Percentiles rank a stretch among this genome's conserved stretches.
Evolutionary conservation across 2,113 vertebrate species (phyloP).

Genomic region (Polypterus bichir): DNA sequence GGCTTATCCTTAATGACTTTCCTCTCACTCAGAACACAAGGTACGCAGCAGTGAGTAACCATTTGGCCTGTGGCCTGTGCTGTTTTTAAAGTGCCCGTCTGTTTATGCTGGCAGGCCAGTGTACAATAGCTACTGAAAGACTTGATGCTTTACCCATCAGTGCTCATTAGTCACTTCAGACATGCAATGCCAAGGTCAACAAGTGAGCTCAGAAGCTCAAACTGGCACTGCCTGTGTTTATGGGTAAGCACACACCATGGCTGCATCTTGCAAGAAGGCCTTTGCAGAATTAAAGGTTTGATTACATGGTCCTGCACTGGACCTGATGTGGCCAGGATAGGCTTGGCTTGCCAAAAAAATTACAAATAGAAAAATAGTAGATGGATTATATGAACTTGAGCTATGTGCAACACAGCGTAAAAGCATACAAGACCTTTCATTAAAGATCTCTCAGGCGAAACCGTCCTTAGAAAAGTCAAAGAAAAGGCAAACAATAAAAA

Average conservation of each 20-base stretch:
- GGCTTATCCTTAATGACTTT: not conserved
- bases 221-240: conserved; percentile 18
- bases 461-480: too few relatives aligned
- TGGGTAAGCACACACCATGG: conserved; percentile 22
- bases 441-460: too few relatives aligned
- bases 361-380: not conserved
- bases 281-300: too few relatives aligned
- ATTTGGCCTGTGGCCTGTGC: conserved; percentile 18
- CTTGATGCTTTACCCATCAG: conserved; percentile 38
- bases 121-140: conserved; percentile 15
- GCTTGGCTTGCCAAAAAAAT: conserved; percentile 8
- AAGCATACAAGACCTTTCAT: too few relatives aligned
- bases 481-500: too few relatives aligned
- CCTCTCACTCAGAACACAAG: conserved; percentile 7
- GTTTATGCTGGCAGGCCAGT: conserved; percentile 46
- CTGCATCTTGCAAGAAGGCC: conserved; percentile 22
- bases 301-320: not conserved
- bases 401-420: too few relatives aligned
- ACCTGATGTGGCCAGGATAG: conserved; percentile 4
- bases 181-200: conserved; percentile 43
- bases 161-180: conserved; percentile 29
- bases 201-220: conserved; percentile 42
- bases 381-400: too few relatives aligned
- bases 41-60: conserved; percentile 26
- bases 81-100: conserved; percentile 28